Conservation (phyloP, 2,113 vertebrate species). For the Verasper variegatus region DNA sequence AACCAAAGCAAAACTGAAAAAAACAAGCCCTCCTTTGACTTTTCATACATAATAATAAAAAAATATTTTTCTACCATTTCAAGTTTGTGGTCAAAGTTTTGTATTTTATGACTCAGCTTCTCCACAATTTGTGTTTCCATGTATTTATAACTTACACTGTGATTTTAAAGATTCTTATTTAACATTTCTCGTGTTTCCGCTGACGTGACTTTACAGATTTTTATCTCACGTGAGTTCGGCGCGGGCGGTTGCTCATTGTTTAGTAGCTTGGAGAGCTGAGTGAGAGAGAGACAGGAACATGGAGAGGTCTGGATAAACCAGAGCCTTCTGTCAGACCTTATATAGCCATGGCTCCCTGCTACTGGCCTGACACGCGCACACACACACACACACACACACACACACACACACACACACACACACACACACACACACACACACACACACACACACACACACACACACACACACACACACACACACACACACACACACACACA, state of each 20-base stretch:
- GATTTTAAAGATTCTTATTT: not conserved
- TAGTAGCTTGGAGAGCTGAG: slow-evolving; percentile 32
- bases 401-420: too few species aligned
- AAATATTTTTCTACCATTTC: too few species aligned
- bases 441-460: slow-evolving; percentile 3
- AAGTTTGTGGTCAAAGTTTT: too few species aligned
- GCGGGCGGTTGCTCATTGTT: slow-evolving; percentile 26
- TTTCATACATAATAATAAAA: too few species aligned
- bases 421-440: too few species aligned
- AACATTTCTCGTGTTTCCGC: not conserved
- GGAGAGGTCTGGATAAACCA: slow-evolving; percentile 45
- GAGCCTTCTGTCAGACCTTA: slow-evolving; percentile 60
- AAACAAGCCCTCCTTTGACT: too few species aligned
- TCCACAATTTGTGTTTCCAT: too few species aligned
- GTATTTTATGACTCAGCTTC: too few species aligned
- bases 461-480: not conserved
- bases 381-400: too few species aligned
- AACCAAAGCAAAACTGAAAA: too few species aligned
- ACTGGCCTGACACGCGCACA: slow-evolving; percentile 9
- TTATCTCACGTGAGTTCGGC: slow-evolving; percentile 1
- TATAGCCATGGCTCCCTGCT: slow-evolving; percentile 66
- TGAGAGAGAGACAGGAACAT: slow-evolving; percentile 22
- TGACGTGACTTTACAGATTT: not conserved
- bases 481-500: too few species aligned
- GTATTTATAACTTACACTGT: not conserved